These are phyloP conservation scores for Drosophila punjabiensis DNA, from an alignment of 1,140 invertebrate genomes.

Conservation along the genomic window DNA sequence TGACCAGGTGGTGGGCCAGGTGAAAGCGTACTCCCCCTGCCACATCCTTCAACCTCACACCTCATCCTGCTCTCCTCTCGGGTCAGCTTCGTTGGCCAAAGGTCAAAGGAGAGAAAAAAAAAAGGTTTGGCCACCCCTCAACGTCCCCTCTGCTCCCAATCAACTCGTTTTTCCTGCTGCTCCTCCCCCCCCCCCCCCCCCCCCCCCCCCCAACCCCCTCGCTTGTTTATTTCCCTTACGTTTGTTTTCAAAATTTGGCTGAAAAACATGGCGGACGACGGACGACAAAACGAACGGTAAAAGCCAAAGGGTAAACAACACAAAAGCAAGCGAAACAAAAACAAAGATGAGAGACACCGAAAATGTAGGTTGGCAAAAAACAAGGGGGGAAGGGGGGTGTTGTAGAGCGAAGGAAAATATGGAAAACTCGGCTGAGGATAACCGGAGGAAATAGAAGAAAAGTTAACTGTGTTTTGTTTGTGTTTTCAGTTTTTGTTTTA, in stretches of 20 bases:
- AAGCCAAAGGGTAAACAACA: constrained; percentile 79
- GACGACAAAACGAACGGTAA: constrained; percentile 67
- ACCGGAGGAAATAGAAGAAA: not conserved
- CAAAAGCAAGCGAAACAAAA: constrained; percentile 56
- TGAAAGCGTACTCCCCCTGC: constrained; percentile 27
- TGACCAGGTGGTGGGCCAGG: constrained; percentile 57
- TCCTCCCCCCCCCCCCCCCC: not conserved
- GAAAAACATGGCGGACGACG: constrained; percentile 67
- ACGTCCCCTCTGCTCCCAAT: constrained; percentile 15
- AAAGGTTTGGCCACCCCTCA: constrained; percentile 51
- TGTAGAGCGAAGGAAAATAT: not conserved
- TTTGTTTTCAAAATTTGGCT: constrained; percentile 80
- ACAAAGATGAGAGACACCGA: constrained; percentile 42
- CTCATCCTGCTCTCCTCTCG: not conserved
- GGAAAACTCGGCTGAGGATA: constrained; percentile 2
- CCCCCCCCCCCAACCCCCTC: not conserved
- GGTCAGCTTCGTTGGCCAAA: constrained; percentile 60
- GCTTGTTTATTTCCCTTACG: constrained; percentile 66
- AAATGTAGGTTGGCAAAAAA: constrained; percentile 10
- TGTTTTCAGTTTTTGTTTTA: constrained; percentile 71
- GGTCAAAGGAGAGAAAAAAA: constrained; percentile 43
- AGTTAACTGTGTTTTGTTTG: constrained; percentile 35
- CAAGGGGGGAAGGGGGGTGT: not conserved
- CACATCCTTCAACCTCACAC: not conserved
- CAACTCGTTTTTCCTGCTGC: constrained; percentile 7